phyloP scores from a whole-genome alignment of 2,888 invertebrate genomes.

The Cheilosia pagana region DNA sequence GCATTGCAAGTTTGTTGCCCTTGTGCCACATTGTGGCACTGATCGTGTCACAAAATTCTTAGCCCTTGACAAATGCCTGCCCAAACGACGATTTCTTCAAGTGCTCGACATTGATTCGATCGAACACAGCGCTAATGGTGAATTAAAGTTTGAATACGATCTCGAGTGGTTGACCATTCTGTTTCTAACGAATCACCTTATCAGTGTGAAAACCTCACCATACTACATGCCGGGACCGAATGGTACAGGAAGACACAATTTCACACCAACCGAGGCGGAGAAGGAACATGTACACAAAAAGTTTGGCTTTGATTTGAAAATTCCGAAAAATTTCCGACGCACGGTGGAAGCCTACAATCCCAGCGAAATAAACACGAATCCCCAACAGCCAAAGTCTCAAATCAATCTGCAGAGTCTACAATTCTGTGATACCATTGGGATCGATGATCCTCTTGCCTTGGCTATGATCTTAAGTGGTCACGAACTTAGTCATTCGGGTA shows the following conservation, averaged over 20 bases:
- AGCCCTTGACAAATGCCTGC: constrained; percentile 98
- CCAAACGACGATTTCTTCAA: constrained; percentile 94
- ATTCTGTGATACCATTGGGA: constrained; percentile 88
- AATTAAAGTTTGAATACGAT: constrained; percentile 87
- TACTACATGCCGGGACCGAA: constrained; percentile 92
- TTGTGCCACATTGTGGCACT: constrained; percentile 89
- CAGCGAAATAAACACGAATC: constrained; percentile 81
- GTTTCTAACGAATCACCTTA: constrained; percentile 93
- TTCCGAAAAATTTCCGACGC: constrained; percentile 91
- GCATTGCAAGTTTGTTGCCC: constrained; percentile 97
- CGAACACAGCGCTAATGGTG: constrained; percentile 84
- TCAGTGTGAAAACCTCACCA: constrained; percentile 88
- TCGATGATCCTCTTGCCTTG: constrained; percentile 92
- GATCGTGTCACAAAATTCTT: constrained; percentile 91
- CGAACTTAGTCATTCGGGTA: constrained; percentile 79
- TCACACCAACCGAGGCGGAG: constrained; percentile 89
- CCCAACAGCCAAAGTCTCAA: constrained; percentile 84
- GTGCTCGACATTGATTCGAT: constrained; percentile 88
- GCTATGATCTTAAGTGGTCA: constrained; percentile 85
- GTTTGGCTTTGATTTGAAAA: constrained; percentile 87
- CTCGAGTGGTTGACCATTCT: constrained; percentile 97
- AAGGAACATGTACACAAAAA: constrained; percentile 86
- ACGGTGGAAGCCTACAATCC: constrained; percentile 88
- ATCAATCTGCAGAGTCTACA: constrained; percentile 88
- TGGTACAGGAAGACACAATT: constrained; percentile 86